Evolutionary conservation across 2,113 vertebrate genomes (phyloP).

Genomic region (Oreochromis tanganicae): DNA sequence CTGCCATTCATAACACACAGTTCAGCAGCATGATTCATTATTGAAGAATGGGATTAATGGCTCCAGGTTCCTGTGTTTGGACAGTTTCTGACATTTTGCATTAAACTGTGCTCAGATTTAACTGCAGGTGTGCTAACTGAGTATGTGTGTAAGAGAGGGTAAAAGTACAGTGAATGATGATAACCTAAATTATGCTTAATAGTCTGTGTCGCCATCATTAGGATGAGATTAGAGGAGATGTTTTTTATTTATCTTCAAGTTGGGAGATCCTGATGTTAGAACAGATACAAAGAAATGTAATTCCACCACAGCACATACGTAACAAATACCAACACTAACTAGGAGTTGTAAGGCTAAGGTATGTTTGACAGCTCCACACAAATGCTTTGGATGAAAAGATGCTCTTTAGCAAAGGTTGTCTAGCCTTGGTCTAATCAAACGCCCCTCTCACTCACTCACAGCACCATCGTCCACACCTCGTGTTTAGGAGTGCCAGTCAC

Average conservation of each 20-base stretch:
- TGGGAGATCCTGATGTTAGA: background rate
- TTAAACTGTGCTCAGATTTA: background rate
- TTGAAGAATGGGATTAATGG: background rate
- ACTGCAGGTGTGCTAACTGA: background rate
- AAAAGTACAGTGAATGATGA: background rate
- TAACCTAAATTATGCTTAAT: background rate
- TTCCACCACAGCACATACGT: background rate
- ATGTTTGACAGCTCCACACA: background rate
- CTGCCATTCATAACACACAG: background rate
- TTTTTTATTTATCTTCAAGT: background rate
- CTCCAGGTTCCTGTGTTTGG: background rate
- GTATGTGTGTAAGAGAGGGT: background rate
- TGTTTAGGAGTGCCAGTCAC: slow-evolving; percentile 67
- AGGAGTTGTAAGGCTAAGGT: background rate
- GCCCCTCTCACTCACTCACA: background rate
- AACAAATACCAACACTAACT: too few relatives aligned
- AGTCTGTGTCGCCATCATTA: background rate
- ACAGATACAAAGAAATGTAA: background rate
- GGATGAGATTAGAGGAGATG: background rate
- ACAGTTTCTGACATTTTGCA: background rate
- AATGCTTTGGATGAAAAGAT: background rate
- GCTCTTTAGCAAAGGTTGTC: background rate
- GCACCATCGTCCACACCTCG: background rate
- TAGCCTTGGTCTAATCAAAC: background rate
- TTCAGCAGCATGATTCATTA: background rate